A percentile compares a stretch with the other conserved stretches of the same genome.
Evolutionary conservation across 2,113 vertebrate species (phyloP).

Genomic region (Hippocampus barbouri): DNA sequence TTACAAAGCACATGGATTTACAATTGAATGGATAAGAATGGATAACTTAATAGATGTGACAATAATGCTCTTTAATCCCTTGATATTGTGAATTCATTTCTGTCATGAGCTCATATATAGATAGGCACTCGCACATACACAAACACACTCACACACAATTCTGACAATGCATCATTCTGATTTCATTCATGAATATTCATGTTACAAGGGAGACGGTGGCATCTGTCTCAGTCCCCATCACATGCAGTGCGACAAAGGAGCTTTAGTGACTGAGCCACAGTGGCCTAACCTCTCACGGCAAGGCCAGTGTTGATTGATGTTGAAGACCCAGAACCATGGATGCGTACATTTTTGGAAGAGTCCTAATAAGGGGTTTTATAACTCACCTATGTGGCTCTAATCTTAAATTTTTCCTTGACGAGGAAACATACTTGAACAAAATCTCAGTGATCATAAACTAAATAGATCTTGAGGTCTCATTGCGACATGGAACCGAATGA

Average conservation of each 20-base stretch:
- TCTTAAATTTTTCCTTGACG: neutral
- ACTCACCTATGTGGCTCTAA: neutral
- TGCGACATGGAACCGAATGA: neutral
- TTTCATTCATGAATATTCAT: conserved; percentile 38
- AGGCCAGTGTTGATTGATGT: neutral
- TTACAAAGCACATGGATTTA: neutral
- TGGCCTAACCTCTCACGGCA: conserved; percentile 8
- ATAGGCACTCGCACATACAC: neutral
- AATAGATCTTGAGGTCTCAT: neutral
- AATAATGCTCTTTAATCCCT: neutral
- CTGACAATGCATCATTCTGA: conserved; percentile 36
- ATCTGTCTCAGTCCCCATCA: conserved; percentile 22
- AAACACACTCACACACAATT: neutral
- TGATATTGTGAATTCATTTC: neutral
- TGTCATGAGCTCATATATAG: neutral
- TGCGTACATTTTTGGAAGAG: neutral
- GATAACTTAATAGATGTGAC: neutral
- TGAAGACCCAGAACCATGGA: neutral
- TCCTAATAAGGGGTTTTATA: neutral
- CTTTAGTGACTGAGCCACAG: conserved; percentile 8
- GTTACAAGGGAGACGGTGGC: conserved; percentile 7
- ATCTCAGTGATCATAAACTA: neutral
- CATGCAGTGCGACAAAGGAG: conserved; percentile 25
- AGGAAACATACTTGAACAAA: neutral
- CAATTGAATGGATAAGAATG: no score